Evolutionary conservation across 1,140 invertebrate genomes (phyloP), one percentile per base, ranked within the genome.

Genomic region (Lasioglossum albipes): DNA sequence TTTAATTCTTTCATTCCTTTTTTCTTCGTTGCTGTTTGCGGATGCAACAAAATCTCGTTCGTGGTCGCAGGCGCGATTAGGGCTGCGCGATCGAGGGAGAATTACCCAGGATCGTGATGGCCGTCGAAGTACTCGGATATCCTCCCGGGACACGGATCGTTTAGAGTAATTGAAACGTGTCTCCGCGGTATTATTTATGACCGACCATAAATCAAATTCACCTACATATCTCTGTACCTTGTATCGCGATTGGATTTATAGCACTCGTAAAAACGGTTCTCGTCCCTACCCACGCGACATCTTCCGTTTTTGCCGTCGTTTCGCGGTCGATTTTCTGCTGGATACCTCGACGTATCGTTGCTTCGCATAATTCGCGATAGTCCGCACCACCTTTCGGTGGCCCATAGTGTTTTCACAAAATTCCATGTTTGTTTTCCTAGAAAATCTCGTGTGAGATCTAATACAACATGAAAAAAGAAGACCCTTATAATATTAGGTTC

Each of bases 121-220:
- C 80, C 75, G 84, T 86, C 75, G 87, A 86, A 83, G 81, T 82
- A 75, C 77, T 84, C 79, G 78, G 75, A 69, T 81, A 79, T 66
- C 82, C 87, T 83, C 79, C 61, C 45, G 85, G 71, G 75, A 83
- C 77, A 71, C 76, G 81, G 75, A 84, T 82, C 83, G 85, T 75
- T 67, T 61, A 66, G 76, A 78, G 79, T 88, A 88, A 89, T 88
- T 88, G 85, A 89, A 89, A 88, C 83, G 75, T 82, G 84, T 84
- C 84, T 82, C 79, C 68, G 70, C n/a, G 73, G 73, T 80, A 84
- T 84, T 88, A 88, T 88, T 88, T 88, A 88, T 86, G 70, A 79
- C 49, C 71, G 52, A 45, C 64, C 71, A 69, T 88, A 88, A 88
- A 88, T 88, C 79, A 86, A 88, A 88, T 88, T 88, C 86, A 86